Base-by-base conservation (phyloP, 2,113 vertebrate genomes). In the Anoplopoma fimbria region DNA sequence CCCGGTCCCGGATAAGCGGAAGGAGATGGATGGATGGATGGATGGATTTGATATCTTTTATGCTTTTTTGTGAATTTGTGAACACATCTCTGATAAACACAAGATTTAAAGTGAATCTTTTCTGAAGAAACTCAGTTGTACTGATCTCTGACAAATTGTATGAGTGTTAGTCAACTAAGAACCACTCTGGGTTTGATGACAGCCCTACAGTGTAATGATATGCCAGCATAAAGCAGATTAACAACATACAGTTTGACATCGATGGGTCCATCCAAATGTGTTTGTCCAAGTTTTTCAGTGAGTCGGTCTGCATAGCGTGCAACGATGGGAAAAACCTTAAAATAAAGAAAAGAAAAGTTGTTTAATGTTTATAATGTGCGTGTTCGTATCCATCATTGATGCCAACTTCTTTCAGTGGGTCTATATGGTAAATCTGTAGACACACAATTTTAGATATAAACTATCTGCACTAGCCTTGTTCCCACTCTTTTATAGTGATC, bases 191-290 rank as follows among this genome's bases (percentile, higher is more conserved):
- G n/a, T n/a, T 53, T 8, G 9, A 53, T 21, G 49, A 23, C 49
- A 9, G 49, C 21, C 23, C 49, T 17, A 15, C 21, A 19, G n/a
- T 10, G 38, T 1, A 29, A 31, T 6, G 4, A 57, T 4, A 38
- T 21, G 25, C 2, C 23, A 9, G 0, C 40, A 42, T 58, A 9
- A n/a, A 33, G 40, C 4, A 72, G 14, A 63, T 21, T 12, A 4
- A 55, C 6, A 58, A 90, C 91, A 12, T 90, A 95, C 95, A 90
- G 36, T 91, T 95, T 95, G 8, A 94, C 25, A 19, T 93, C 79
- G 5, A 94, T 1, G 1, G 90, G 0, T 23, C 92, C 91, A 8
- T 89, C 65, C 69, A 69, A 27, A 82, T 92, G 78, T 7, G 0
- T 81, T 36, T 77, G 67, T 71, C 69, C 79, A 19, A 95, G 82